Conservation (phyloP, 1,140 invertebrate genomes). For the Drosophila kanapiae region DNA sequence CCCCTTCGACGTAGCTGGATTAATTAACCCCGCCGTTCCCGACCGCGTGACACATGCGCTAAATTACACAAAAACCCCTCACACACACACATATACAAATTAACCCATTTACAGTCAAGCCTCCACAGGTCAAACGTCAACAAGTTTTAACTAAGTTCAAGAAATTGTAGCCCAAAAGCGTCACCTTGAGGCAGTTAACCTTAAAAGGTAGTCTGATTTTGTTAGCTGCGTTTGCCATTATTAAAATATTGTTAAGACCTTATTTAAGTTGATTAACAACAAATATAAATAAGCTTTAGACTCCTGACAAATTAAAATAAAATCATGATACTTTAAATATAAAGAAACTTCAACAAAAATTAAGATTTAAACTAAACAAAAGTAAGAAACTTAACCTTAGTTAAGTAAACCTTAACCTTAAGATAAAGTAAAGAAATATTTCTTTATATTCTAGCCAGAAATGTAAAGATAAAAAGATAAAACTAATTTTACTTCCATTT, state of each 20-base stretch:
- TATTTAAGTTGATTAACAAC: neutral
- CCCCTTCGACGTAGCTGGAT: conserved; percentile 66
- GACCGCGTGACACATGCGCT: conserved; percentile 72
- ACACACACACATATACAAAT: conserved; percentile 7
- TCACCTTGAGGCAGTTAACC: neutral
- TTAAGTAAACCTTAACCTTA: no score
- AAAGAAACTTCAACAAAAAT: no score
- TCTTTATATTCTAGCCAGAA: no score
- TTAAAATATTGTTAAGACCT: neutral
- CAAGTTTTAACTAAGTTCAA: neutral
- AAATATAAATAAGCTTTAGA: neutral
- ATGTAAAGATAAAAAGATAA: no score
- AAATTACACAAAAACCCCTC: conserved; percentile 37
- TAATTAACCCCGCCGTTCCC: conserved; percentile 70
- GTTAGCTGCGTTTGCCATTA: neutral
- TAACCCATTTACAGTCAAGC: conserved; percentile 29
- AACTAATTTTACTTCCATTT: no score
- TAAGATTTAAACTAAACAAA: no score
- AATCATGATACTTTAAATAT: no score
- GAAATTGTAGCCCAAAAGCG: neutral
- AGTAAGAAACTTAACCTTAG: no score
- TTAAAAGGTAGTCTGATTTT: neutral
- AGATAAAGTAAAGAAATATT: no score
- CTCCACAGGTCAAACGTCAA: conserved; percentile 3
- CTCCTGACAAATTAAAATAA: no score